Evolutionary conservation across 2,797 vertebrate species (phyloP).

Genomic region (Poeciliopsis gracilis): DNA sequence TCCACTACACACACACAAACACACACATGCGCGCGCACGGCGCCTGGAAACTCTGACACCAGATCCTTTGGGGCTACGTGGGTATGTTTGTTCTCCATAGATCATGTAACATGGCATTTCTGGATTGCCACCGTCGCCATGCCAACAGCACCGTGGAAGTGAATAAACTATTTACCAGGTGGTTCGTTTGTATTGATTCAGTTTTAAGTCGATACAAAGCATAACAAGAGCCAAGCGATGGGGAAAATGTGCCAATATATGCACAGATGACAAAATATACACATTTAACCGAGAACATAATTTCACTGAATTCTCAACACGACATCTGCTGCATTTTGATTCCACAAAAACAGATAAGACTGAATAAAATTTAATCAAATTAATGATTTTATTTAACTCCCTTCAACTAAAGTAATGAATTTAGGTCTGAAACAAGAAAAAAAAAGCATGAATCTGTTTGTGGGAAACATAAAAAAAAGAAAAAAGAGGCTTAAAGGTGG

Average conservation of each 20-base stretch:
- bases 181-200: background rate
- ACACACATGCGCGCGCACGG: conserved; percentile 23
- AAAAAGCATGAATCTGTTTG: background rate
- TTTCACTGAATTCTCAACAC: background rate
- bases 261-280: background rate
- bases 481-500: background rate
- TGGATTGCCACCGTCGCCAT: conserved; percentile 39
- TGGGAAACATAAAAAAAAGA: background rate
- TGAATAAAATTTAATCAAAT: background rate
- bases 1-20: conserved; percentile 31
- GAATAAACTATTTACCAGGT: conserved; percentile 26
- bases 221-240: background rate
- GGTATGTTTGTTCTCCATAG: conserved; percentile 51
- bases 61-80: conserved; percentile 56
- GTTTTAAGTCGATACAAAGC: background rate
- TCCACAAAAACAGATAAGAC: background rate
- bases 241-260: background rate
- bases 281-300: background rate
- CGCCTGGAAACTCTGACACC: conserved; percentile 73
- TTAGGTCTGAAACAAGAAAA: background rate
- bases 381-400: background rate
- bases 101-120: conserved; percentile 60
- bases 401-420: background rate
- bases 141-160: conserved; percentile 8
- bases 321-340: background rate